Conservation (phyloP, 1,140 invertebrate species). For the Cyclina sinensis region DNA sequence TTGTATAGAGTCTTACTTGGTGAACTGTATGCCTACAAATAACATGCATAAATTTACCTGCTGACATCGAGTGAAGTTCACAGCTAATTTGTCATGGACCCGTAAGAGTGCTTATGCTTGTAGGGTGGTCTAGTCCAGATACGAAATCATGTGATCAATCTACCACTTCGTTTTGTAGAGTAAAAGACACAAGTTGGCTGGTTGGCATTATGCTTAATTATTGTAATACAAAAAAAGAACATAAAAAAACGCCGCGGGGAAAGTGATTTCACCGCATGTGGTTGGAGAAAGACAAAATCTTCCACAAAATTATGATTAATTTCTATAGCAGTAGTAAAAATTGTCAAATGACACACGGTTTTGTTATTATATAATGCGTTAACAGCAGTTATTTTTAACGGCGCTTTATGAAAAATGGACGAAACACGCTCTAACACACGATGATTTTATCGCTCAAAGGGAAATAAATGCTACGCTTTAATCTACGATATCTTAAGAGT, state of each 20-base stretch:
- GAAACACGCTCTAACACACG: neutral
- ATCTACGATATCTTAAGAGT: neutral
- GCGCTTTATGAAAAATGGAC: neutral
- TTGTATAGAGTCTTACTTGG: neutral
- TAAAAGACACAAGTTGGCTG: neutral
- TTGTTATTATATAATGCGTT: neutral
- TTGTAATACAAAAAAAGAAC: neutral
- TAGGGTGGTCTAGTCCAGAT: constrained; percentile 37
- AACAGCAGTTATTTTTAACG: neutral
- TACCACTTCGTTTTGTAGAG: neutral
- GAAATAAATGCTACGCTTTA: constrained; percentile 11
- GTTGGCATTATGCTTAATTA: neutral
- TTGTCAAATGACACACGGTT: neutral
- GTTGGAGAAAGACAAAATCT: neutral
- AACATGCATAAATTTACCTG: constrained; percentile 59
- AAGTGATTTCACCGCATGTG: neutral
- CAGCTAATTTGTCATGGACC: constrained; percentile 10
- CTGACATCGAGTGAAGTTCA: constrained; percentile 10
- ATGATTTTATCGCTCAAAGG: neutral
- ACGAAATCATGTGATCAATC: neutral
- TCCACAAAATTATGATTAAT: constrained; percentile 2
- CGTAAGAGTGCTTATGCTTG: constrained; percentile 1
- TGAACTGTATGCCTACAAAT: constrained; percentile 43
- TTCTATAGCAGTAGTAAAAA: neutral
- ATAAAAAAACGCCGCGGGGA: neutral